Percentiles rank a stretch among this genome's conserved stretches.
These are phyloP conservation scores for Oryzias javanicus DNA, from an alignment of 2,113 vertebrate species.

Conservation along the genomic window DNA sequence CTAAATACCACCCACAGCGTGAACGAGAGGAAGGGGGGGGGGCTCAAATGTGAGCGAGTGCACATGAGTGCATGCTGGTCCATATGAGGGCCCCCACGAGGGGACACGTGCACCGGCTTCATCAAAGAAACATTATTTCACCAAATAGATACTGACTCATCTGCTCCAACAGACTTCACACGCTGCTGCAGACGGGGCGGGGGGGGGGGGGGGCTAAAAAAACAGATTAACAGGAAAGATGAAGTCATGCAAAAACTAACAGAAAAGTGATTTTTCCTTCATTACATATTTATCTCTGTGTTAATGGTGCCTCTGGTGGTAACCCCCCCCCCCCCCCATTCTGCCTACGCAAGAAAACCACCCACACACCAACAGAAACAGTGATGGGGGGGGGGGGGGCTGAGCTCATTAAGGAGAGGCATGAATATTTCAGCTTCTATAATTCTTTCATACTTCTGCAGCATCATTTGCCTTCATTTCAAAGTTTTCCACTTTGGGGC, in stretches of 20 bases:
- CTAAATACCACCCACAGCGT: constrained; percentile 63
- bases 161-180: constrained; percentile 27
- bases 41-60: constrained; percentile 12
- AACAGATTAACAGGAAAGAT: constrained; percentile 69
- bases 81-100: constrained; percentile 1
- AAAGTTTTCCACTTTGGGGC: constrained; percentile 60
- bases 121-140: constrained; percentile 49
- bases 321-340: constrained; percentile 6
- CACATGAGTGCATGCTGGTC: not conserved
- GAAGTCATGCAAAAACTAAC: constrained; percentile 74
- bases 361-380: constrained; percentile 4
- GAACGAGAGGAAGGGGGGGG: constrained; percentile 23
- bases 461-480: constrained; percentile 72
- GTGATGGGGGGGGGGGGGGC: constrained; percentile 50
- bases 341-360: constrained; percentile 4
- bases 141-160: constrained; percentile 48
- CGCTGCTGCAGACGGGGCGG: not conserved
- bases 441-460: constrained; percentile 77
- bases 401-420: constrained; percentile 74
- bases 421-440: constrained; percentile 78
- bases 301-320: constrained; percentile 75
- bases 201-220: constrained; percentile 17
- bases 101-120: constrained; percentile 18
- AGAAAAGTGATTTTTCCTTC: constrained; percentile 74
- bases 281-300: constrained; percentile 78